phyloP scores from a whole-genome alignment of 1,140 invertebrate species.

The Triops cancriformis region DNA sequence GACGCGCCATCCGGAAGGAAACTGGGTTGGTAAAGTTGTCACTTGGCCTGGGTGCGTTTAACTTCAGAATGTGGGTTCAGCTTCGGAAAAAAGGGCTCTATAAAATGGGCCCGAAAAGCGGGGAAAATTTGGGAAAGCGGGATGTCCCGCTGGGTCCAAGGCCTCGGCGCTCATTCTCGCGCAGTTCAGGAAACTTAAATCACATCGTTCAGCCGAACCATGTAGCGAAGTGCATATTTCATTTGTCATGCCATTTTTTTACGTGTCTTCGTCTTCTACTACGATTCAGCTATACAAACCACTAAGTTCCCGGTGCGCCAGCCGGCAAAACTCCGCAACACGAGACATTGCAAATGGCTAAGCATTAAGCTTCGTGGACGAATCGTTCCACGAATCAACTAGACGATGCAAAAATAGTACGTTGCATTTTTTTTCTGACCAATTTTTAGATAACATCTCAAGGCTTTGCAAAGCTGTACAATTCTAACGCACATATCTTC shows the following conservation, averaged over 20 bases:
- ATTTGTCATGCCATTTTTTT: background rate
- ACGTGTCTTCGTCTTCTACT: background rate
- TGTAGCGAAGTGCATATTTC: background rate
- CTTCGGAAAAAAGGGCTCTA: background rate
- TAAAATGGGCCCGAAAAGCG: background rate
- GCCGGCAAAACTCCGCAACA: no score
- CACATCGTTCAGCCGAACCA: background rate
- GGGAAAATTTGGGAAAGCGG: background rate
- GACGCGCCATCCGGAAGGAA: background rate
- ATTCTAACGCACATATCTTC: no score
- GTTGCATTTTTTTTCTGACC: no score
- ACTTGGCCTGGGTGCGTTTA: background rate
- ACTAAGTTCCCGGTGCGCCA: no score
- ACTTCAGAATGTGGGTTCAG: background rate
- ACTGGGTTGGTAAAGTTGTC: background rate
- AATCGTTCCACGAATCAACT: no score
- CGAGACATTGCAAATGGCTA: no score
- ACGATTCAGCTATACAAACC: no score
- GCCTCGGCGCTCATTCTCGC: background rate
- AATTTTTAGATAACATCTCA: no score
- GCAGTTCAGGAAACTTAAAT: background rate
- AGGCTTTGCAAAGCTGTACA: no score
- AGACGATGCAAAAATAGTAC: no score
- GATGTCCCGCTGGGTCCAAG: background rate
- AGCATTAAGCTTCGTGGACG: no score